A percentile compares a stretch with the other conserved stretches of the same genome.
phyloP scores from a whole-genome alignment of 2,888 invertebrate species.

The Oxyscelio sp. region DNA sequence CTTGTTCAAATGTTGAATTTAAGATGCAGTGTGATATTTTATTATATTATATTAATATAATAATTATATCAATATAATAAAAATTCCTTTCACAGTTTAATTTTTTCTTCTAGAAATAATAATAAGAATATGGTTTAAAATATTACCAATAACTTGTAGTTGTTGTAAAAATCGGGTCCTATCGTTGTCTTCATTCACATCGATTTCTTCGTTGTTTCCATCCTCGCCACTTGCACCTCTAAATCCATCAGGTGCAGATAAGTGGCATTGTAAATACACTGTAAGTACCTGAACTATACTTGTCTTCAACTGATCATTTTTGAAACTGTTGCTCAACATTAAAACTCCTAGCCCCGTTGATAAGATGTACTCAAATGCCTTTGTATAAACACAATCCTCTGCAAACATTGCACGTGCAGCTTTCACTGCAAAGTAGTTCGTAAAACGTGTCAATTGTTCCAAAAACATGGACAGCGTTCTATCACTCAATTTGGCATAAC shows the following conservation, averaged over 20 bases:
- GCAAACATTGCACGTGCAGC: slow-evolving; percentile 87
- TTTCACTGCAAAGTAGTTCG: too few species aligned
- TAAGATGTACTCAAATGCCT: slow-evolving; percentile 92
- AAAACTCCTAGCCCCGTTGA: slow-evolving; percentile 92
- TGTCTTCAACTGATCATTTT: slow-evolving; percentile 86
- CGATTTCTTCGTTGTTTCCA: slow-evolving; percentile 90
- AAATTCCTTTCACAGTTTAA: too few species aligned
- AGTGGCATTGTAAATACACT: slow-evolving; percentile 93
- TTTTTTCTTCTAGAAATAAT: too few species aligned
- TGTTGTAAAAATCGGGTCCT: slow-evolving; percentile 92
- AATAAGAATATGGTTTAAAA: too few species aligned
- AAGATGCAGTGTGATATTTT: too few species aligned
- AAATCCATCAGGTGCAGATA: slow-evolving; percentile 94
- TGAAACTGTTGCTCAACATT: slow-evolving; percentile 87
- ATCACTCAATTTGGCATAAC: slow-evolving; percentile 88
- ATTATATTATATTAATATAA: too few species aligned
- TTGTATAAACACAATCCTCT: slow-evolving; percentile 90
- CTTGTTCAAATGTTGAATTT: too few species aligned
- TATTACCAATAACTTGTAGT: slow-evolving; percentile 92
- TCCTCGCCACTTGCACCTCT: slow-evolving; percentile 89
- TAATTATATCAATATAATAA: too few species aligned
- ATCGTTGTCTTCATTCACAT: slow-evolving; percentile 92
- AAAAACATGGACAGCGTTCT: slow-evolving; percentile 90
- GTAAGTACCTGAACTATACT: slow-evolving; percentile 92
- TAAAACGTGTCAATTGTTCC: slow-evolving; percentile 90